A percentile compares a stretch with the other conserved stretches of the same genome.
Evolutionary conservation across 64 coral and sea anemone genomes (phyloP).

Genomic region (Dendronephthya gigantea): DNA sequence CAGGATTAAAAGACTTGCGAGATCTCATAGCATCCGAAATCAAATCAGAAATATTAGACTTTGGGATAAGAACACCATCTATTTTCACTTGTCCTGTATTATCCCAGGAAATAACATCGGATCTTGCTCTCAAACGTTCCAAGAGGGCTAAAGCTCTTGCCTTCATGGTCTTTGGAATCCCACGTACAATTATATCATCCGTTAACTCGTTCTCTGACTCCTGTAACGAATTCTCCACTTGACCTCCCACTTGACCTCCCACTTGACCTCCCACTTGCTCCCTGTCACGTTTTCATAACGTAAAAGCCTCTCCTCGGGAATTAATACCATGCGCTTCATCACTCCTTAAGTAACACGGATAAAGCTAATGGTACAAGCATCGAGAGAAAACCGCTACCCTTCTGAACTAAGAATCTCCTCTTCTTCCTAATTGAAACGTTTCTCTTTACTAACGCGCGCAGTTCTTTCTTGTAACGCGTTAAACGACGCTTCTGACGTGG

Average conservation of each 20-base stretch:
- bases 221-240: not conserved
- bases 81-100: not conserved
- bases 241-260: too few species aligned
- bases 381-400: not conserved
- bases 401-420: not conserved
- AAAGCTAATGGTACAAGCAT: not conserved
- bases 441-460: not conserved
- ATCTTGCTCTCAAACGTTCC: too few species aligned
- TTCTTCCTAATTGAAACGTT: slow-evolving; percentile 17
- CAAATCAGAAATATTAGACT: not conserved
- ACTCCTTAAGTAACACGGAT: not conserved
- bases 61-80: not conserved
- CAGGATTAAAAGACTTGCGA: not conserved
- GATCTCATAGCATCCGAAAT: not conserved
- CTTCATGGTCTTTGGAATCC: not conserved
- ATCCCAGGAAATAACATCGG: too few species aligned
- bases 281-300: not conserved
- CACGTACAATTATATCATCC: not conserved
- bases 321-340: not conserved
- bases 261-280: not conserved
- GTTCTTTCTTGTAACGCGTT: slow-evolving; percentile 29
- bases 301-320: not conserved
- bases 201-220: not conserved
- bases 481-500: slow-evolving; percentile 19
- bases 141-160: too few species aligned